phyloP scores from a whole-genome alignment of 2,113 vertebrate species.

The Neolamprologus falcicula region DNA sequence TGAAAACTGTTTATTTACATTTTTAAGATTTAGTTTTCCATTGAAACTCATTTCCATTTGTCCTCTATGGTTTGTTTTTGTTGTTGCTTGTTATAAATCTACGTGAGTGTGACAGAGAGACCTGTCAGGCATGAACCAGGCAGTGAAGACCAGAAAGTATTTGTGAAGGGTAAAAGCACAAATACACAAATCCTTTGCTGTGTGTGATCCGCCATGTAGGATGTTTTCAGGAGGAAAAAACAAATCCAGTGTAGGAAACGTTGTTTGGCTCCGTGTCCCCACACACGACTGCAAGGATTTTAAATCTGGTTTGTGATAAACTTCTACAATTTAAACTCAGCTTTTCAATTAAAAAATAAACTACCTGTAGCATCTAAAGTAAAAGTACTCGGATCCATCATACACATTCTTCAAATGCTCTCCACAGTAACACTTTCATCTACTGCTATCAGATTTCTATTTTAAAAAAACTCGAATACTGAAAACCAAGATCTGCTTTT shows the following conservation, averaged over 20 bases:
- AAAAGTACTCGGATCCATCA: background rate
- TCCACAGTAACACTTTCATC: background rate
- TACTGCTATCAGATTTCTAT: background rate
- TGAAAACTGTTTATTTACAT: background rate
- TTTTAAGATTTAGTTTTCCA: background rate
- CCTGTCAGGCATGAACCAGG: background rate
- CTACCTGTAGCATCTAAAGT: background rate
- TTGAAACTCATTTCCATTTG: background rate
- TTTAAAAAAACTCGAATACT: background rate
- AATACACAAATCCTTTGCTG: background rate
- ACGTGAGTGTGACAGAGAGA: background rate
- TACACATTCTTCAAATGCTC: background rate
- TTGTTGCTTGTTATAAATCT: background rate
- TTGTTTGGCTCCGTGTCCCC: background rate
- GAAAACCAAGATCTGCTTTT: background rate
- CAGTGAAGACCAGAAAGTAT: background rate
- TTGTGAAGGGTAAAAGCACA: background rate
- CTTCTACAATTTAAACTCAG: background rate
- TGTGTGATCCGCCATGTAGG: background rate
- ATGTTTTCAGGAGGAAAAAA: background rate
- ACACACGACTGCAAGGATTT: background rate
- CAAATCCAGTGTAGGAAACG: background rate
- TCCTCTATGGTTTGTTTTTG: background rate
- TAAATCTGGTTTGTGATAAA: background rate
- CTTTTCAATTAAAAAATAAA: background rate